Conservation (phyloP, 2,797 vertebrate species). For the Protosalanx chinensis region DNA sequence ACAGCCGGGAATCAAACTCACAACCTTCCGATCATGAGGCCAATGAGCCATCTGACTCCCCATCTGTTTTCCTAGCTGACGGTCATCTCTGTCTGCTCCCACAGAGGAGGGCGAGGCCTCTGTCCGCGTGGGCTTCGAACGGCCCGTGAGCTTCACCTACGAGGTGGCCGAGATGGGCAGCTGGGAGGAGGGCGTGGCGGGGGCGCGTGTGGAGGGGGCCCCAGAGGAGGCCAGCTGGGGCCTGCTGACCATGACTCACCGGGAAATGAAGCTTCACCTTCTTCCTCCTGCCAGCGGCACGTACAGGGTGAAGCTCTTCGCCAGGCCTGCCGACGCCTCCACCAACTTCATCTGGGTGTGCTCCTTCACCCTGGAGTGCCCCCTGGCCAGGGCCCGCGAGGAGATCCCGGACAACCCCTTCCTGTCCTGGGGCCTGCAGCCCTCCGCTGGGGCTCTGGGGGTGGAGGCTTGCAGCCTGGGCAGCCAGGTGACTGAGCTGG, state of each 20-base stretch:
- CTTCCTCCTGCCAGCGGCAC: conserved; percentile 47
- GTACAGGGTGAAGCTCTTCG: conserved; percentile 64
- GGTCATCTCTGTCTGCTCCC: not conserved
- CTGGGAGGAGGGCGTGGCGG: not conserved
- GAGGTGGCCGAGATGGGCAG: not conserved
- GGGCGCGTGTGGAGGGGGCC: too few relatives aligned
- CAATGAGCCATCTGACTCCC: too few relatives aligned
- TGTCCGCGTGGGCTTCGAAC: too few relatives aligned
- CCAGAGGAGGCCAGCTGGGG: conserved; percentile 15
- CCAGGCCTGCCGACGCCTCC: conserved; percentile 22
- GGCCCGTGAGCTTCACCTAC: not conserved
- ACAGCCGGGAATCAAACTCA: too few relatives aligned
- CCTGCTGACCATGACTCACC: conserved; percentile 40
- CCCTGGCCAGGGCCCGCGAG: conserved; percentile 18
- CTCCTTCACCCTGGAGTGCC: conserved; percentile 59
- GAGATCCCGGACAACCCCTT: conserved; percentile 59
- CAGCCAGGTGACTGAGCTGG: conserved; percentile 39
- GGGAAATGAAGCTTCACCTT: conserved; percentile 51
- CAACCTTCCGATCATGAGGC: too few relatives aligned
- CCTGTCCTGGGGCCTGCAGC: conserved; percentile 59
- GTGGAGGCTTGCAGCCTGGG: conserved; percentile 42
- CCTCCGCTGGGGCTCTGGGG: conserved; percentile 46
- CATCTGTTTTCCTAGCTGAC: not conserved
- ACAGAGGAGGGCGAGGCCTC: not conserved
- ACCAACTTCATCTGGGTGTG: conserved; percentile 58